Base-by-base conservation (phyloP, 2,888 invertebrate genomes). In the Operophtera brumata region DNA sequence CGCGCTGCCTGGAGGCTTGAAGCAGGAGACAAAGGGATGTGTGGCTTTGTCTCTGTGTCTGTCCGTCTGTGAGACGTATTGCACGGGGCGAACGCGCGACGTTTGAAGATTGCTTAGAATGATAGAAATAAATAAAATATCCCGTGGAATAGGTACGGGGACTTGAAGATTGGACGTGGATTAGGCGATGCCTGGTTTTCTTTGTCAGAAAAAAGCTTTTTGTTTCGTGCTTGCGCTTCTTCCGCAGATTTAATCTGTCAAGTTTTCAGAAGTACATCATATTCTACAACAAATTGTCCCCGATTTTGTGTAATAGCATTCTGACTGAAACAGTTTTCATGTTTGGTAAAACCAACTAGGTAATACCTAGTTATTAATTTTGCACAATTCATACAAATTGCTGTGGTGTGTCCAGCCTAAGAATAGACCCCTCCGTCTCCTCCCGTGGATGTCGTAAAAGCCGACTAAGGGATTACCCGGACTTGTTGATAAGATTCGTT, bases 1-100 rank as follows among this genome's bases (percentile, higher is more conserved):
- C 73, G 61, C 52, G 40, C 49, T 62, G 73, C 80, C 73, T 65
- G 35, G 61, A 73, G 77, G 72, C 70, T 69, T 71, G 75, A 74
- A 75, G 65, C 71, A 72, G 59, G 63, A 58, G 68, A 74, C 77
- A 77, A 77, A 77, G 73, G 48, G 32, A 42, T 37, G 45, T 36
- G 57, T 46, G 32, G 30, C 56, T 52, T 58, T 45, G 54, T 57
- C 36, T 28, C 12, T 45, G 42, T 50, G 41, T 51, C 45, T 52
- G 56, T 42, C 41, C 25, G 49, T 42, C 7, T 39, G 32, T 44
- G 41, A 52, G 52, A 56, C 47, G 47, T 56, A 56, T 56, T 53
- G 46, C 48, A 35, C 36, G 41, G 39, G 37, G 37, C 25, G 9
- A 20, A 25, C 36, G 11, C 32, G 14, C 52, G 57, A 48, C 48